phyloP scores from a whole-genome alignment of 1,140 invertebrate genomes.

The Dreissena polymorpha region DNA sequence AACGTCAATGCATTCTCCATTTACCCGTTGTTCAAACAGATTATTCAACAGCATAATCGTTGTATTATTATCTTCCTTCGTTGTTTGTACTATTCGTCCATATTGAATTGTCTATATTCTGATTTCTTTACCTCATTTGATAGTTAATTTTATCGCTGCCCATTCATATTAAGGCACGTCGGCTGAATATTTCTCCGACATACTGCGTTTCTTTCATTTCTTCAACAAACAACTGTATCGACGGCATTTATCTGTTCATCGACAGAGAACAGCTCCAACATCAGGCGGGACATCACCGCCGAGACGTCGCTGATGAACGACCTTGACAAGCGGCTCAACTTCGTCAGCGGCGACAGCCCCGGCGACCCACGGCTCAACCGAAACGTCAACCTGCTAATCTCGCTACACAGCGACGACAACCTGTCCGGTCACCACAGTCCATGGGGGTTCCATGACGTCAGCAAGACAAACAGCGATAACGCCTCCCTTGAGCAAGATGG shows the following conservation, averaged over 20 bases:
- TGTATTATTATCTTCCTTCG: too few species aligned
- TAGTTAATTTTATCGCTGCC: too few species aligned
- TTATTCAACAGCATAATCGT: too few species aligned
- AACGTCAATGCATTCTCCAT: too few species aligned
- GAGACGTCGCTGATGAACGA: slow-evolving; percentile 78
- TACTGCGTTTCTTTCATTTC: too few species aligned
- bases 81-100: too few species aligned
- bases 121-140: too few species aligned
- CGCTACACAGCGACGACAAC: slow-evolving; percentile 72
- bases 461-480: slow-evolving; percentile 74
- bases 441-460: slow-evolving; percentile 69
- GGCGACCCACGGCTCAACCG: slow-evolving; percentile 63
- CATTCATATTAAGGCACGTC: too few species aligned
- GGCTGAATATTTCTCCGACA: too few species aligned
- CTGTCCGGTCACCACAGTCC: slow-evolving; percentile 65
- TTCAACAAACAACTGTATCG: too few species aligned
- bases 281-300: slow-evolving; percentile 76
- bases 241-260: background rate
- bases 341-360: slow-evolving; percentile 60
- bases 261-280: slow-evolving; percentile 71
- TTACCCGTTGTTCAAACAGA: too few species aligned
- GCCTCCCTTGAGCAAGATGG: slow-evolving; percentile 65
- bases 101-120: too few species aligned
- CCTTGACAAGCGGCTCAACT: slow-evolving; percentile 75
- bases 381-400: slow-evolving; percentile 72